These are phyloP conservation scores for Drosophila ironensis DNA, from an alignment of 1,140 invertebrate genomes.

Conservation along the genomic window DNA sequence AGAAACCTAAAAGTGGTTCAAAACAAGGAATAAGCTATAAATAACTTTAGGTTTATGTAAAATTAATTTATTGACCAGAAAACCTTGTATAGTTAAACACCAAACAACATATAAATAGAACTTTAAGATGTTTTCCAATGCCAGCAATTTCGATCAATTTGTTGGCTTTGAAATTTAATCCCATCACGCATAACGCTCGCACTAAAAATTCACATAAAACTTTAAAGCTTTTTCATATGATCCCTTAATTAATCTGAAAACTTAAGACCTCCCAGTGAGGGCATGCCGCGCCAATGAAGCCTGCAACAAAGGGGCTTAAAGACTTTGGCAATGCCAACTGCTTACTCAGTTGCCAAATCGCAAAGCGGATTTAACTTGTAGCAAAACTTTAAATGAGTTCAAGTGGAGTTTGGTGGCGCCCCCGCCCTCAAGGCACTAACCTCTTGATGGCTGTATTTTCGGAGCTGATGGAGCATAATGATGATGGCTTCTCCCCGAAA, in stretches of 20 bases:
- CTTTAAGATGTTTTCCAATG: no score
- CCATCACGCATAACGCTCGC: no score
- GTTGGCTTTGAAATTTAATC: no score
- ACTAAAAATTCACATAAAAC: no score
- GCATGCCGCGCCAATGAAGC: conserved; percentile 23
- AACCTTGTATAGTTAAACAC: no score
- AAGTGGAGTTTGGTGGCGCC: conserved; percentile 52
- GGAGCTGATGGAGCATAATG: conserved; percentile 64
- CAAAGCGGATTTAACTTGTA: conserved; percentile 72
- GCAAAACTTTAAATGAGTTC: conserved; percentile 76
- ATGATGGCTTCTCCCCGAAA: conserved; percentile 62
- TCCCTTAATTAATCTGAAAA: conserved; percentile 5
- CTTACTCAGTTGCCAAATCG: conserved; percentile 56
- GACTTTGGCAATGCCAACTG: conserved; percentile 61
- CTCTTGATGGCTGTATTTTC: conserved; percentile 20
- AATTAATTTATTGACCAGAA: no score
- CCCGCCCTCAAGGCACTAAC: neutral
- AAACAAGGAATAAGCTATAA: no score
- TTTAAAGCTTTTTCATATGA: no score
- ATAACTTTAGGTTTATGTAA: no score
- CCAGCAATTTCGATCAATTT: no score
- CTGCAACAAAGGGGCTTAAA: conserved; percentile 53
- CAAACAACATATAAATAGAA: no score
- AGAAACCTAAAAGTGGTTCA: no score
- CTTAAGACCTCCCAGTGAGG: neutral